A percentile compares a stretch with the other conserved stretches of the same genome.
Conservation (phyloP, 1,140 invertebrate species). For the Apis laboriosa region DNA sequence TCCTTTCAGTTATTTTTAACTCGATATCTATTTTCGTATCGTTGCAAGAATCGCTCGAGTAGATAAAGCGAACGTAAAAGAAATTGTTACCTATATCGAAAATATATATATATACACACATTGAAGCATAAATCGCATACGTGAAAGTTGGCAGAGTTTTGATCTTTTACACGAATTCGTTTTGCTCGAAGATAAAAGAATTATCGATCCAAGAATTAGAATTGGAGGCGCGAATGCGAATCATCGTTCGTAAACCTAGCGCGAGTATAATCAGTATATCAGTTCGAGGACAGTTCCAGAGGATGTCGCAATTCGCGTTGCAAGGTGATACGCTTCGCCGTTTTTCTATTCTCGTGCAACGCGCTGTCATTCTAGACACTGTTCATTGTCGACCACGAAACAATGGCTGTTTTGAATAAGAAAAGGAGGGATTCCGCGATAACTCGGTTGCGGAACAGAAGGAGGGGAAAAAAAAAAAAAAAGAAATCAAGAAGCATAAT, state of each 20-base stretch:
- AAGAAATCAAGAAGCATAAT: constrained; percentile 8
- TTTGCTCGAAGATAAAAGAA: no score
- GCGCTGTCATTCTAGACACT: constrained; percentile 53
- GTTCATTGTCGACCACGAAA: constrained; percentile 45
- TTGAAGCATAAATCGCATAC: no score
- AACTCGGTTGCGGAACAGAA: background rate
- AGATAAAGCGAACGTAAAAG: no score
- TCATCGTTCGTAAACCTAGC: background rate
- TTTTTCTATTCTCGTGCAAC: constrained; percentile 4
- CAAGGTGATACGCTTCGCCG: constrained; percentile 52
- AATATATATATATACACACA: no score
- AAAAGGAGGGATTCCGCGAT: constrained; percentile 31
- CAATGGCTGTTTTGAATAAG: constrained; percentile 45
- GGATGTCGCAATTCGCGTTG: constrained; percentile 59
- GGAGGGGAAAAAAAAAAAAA: background rate
- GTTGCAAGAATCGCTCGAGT: no score
- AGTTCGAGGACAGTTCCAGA: constrained; percentile 62
- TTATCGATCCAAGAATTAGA: no score
- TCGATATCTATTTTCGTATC: no score
- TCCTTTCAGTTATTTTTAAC: no score
- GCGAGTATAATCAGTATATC: constrained; percentile 58
- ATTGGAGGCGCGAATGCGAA: background rate
- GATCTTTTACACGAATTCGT: no score
- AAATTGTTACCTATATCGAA: no score
- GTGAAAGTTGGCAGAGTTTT: no score